Evolutionary conservation across 2,888 invertebrate genomes (phyloP), one percentile per base, ranked within the genome.

Genomic region (Pomacea canaliculata): DNA sequence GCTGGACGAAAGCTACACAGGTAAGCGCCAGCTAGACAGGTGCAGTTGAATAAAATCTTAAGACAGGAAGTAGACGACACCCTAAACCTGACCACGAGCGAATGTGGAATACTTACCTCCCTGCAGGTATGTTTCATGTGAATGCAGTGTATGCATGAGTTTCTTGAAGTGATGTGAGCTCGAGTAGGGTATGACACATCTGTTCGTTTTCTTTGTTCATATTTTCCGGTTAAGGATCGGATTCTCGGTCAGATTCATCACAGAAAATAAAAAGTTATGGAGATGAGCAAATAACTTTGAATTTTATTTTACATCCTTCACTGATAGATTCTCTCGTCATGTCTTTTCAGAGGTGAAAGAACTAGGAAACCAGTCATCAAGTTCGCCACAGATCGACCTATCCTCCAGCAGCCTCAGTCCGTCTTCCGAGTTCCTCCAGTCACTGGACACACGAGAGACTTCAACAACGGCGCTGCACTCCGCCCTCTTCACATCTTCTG

Each of bases 1-100:
- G 27, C 63, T 81, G 23, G 70, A 73, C 49, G 71, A 73, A 18
- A 73, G 62, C 16, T 76, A 69, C n/a, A 81, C 76, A 49, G 76
- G 80, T 80, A 70, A 65, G 56, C n/a, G 51, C 10, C 10, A 8
- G 4, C n/a, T 0, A 56, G 51, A 56, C 51, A 51, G 13, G 9
- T 8, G 8, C 13, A 51, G 9, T 51, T 13, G 9, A 8, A 51
- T 51, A 0, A 51, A 51, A 51, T 13, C 51, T 0, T 51, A 13
- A 51, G 13, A 51, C 23, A 51, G 8, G 13, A 51, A 10, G 51
- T 51, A 10, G 51, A 51, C 1, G 9, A 13, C 8, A 51, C 8
- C 8, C 8, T 10, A 1, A 16, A 56, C 51, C 1, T 51, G 51
- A 51, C 27, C 5, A 48, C 46, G 67, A 12, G 67, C 5, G 63